phyloP scores from a whole-genome alignment of 2,888 invertebrate species.

The Aporophyla lueneburgensis region DNA sequence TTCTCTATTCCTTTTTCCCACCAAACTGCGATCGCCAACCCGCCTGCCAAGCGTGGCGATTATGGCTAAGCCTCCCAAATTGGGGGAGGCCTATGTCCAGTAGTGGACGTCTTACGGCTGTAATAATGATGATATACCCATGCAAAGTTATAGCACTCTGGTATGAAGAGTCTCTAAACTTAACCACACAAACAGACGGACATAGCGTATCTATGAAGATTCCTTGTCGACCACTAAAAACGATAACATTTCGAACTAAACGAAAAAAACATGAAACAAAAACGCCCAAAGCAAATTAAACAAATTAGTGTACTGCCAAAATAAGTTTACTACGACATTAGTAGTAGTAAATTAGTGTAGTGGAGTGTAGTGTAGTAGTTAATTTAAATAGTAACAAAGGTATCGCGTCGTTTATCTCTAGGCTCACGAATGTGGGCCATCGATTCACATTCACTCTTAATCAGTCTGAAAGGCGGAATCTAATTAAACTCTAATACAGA shows the following conservation, averaged over 20 bases:
- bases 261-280: not conserved
- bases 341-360: slow-evolving; percentile 19
- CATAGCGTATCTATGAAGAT: not conserved
- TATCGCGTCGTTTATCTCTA: slow-evolving; percentile 47
- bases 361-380: slow-evolving; percentile 13
- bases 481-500: slow-evolving; percentile 60
- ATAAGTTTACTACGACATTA: slow-evolving; percentile 14
- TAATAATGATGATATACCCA: too few species aligned
- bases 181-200: too few species aligned
- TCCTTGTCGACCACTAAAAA: not conserved
- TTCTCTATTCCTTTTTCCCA: too few species aligned
- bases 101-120: too few species aligned
- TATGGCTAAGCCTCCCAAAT: too few species aligned
- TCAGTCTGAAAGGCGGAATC: slow-evolving; percentile 66
- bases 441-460: slow-evolving; percentile 64
- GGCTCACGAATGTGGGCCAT: slow-evolving; percentile 60
- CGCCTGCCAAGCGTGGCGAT: too few species aligned
- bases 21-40: too few species aligned
- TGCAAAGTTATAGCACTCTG: not conserved
- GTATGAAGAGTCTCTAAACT: too few species aligned
- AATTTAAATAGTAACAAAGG: slow-evolving; percentile 57
- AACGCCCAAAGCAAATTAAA: slow-evolving; percentile 19
- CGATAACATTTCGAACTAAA: not conserved
- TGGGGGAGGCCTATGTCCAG: too few species aligned
- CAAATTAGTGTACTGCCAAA: slow-evolving; percentile 3